Evolutionary conservation across 1,140 invertebrate species (phyloP).

Genomic region (Dermatophagoides farinae): DNA sequence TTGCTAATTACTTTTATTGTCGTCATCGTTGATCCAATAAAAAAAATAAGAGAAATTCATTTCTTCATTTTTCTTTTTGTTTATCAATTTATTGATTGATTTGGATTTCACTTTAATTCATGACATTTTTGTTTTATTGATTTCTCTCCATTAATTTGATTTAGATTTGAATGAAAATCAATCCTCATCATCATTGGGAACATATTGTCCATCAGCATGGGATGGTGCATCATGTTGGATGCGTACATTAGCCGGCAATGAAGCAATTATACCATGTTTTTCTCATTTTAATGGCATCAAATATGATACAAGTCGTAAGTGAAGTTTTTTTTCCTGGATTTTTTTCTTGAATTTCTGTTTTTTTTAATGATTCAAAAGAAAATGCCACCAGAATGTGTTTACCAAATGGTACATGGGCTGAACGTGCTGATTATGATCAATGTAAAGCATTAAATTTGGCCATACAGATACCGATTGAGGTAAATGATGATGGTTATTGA

Average conservation of each 20-base stretch:
- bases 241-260: constrained; percentile 36
- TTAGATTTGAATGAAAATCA: background rate
- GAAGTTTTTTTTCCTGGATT: background rate
- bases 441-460: constrained; percentile 28
- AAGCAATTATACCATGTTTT: constrained; percentile 46
- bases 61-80: no score
- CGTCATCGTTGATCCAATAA: no score
- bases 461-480: constrained; percentile 10
- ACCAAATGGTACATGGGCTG: constrained; percentile 43
- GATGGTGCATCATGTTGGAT: constrained; percentile 60
- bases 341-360: constrained; percentile 7
- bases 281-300: constrained; percentile 47
- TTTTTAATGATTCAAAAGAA: constrained; percentile 34
- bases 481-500: constrained; percentile 2
- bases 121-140: no score
- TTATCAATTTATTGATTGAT: no score
- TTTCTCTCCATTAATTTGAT: no score
- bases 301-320: constrained; percentile 39
- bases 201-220: constrained; percentile 25
- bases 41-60: no score
- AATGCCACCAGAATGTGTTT: constrained; percentile 47
- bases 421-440: constrained; percentile 40
- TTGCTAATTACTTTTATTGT: no score
- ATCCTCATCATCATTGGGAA: background rate
- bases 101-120: no score